These are phyloP conservation scores for Chiridota heheva DNA, from an alignment of 35 echinoderm and acorn worm genomes.

Conservation along the genomic window DNA sequence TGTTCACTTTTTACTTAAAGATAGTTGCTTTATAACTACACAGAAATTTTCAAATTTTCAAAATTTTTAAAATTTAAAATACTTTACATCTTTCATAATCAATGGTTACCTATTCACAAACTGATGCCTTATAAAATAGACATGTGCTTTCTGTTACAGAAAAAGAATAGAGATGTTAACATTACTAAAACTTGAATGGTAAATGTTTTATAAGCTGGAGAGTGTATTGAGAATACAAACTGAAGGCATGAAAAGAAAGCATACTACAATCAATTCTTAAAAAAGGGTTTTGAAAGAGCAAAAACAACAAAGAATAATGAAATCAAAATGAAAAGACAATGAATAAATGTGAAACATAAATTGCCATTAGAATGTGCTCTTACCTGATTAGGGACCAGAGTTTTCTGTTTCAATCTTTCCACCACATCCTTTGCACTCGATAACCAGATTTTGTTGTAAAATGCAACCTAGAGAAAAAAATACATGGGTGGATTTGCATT, in stretches of 20 bases:
- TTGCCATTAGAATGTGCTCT: constrained; percentile 1
- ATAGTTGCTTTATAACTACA: too few relatives aligned
- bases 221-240: neutral
- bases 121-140: too few relatives aligned
- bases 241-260: neutral
- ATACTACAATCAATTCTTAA: neutral
- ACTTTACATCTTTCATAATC: too few relatives aligned
- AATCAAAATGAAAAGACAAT: neutral
- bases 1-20: too few relatives aligned
- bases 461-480: constrained; percentile 46
- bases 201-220: too few relatives aligned
- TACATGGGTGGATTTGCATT: too few relatives aligned
- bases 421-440: constrained; percentile 83
- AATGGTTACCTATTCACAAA: too few relatives aligned
- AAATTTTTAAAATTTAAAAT: too few relatives aligned
- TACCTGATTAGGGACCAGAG: constrained; percentile 91
- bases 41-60: too few relatives aligned
- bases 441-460: constrained; percentile 93
- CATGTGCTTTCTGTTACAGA: too few relatives aligned
- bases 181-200: too few relatives aligned
- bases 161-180: too few relatives aligned
- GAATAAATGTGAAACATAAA: neutral
- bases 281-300: neutral
- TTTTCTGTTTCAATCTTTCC: constrained; percentile 83
- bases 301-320: neutral